Conservation (phyloP, 2,797 vertebrate species). For the Chromobotia macracanthus region DNA sequence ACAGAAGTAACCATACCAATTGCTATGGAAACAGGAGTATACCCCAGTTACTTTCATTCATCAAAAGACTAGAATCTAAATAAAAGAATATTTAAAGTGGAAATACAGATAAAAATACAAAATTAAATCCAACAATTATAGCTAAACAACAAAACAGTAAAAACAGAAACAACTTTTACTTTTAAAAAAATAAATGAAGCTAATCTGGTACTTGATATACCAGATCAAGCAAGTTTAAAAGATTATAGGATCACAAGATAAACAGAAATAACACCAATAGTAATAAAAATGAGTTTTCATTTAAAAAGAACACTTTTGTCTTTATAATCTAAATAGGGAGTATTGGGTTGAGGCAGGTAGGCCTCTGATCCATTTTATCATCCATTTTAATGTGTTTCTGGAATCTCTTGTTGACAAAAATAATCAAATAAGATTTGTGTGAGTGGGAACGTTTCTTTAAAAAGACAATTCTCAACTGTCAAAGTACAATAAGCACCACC, state of each 20-base stretch:
- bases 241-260: neutral
- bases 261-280: slow-evolving; percentile 15
- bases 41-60: neutral
- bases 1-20: neutral
- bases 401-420: no score
- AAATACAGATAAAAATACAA: slow-evolving; percentile 1
- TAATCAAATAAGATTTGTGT: no score
- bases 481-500: no score
- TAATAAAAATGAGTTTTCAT: neutral
- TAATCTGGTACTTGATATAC: neutral
- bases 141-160: slow-evolving; percentile 8
- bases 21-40: neutral
- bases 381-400: neutral
- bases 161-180: neutral
- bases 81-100: neutral
- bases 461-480: no score
- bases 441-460: no score
- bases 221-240: slow-evolving; percentile 22
- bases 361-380: neutral
- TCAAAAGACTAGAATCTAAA: neutral
- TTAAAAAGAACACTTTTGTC: neutral
- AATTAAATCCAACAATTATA: neutral
- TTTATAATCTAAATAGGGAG: neutral
- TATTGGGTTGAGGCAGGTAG: neutral
- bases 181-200: slow-evolving; percentile 1